Evolutionary conservation across 2,797 vertebrate species (phyloP), one percentile per base, ranked within the genome.

Genomic region (Alfaro cultratus): DNA sequence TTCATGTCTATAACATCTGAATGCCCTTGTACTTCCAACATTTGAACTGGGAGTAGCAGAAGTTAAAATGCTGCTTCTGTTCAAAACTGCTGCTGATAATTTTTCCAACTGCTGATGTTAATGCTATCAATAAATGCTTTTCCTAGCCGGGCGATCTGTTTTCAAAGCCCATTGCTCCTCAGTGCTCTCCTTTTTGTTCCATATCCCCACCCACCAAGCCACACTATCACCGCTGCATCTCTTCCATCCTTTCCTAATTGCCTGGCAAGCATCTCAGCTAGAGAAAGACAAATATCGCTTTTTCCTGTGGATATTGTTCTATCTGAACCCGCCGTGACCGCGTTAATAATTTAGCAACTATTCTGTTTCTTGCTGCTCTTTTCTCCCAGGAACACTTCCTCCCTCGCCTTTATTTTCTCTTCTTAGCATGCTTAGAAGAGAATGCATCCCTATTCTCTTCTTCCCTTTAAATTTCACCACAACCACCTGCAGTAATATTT

Each of bases 241-340:
- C 78, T 41, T 83, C 85, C 45, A 74, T 83, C 82, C 80, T 39
- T 76, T 75, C 81, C 79, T 93, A 93, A 94, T 93, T 92, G 90
- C 90, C 88, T 88, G 88, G 88, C 93, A 92, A 94, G 93, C 86
- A 91, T 88, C 91, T 92, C 90, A 73, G 90, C 86, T 0, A 85
- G 85, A 80, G 83, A 81, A 93, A 92, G 92, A 92, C 89, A 93
- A 93, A 93, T 88, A 94, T 88, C 79, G n/a, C 80, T 83, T 87
- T 86, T 90, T 91, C 87, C 86, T 82, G 92, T 93, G 90, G 90
- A 92, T 92, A 91, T 91, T 89, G 90, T 91, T 91, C 84, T 3
- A 83, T 86, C 86, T 90, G 89, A 91, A 88, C 85, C 75, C 31
- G 64, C 88, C 64, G 77, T 83, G 82, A 43, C 80, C 0, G 23